Evolutionary conservation across 2,113 vertebrate genomes (phyloP).

Genomic region (Pongo pygmaeus): DNA sequence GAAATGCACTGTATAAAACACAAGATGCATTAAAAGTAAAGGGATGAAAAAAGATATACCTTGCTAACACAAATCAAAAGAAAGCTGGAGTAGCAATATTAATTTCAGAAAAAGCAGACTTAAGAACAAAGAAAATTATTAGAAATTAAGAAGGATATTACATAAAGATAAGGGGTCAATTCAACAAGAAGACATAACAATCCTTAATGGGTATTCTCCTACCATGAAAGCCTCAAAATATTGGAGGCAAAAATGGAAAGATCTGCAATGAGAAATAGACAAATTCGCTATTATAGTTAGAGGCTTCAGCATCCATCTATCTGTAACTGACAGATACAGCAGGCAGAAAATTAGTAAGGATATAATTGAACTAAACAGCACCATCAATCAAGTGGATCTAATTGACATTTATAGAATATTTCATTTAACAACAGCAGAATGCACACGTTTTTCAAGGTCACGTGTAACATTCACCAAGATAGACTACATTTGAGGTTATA

Average conservation of each 20-base stretch:
- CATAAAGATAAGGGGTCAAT: neutral
- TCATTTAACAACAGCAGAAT: neutral
- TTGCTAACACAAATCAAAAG: neutral
- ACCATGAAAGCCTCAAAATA: neutral
- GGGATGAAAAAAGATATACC: neutral
- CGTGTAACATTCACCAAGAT: neutral
- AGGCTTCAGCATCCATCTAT: neutral
- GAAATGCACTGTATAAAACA: neutral
- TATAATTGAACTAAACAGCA: neutral
- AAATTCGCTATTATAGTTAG: neutral
- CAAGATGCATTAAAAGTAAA: neutral
- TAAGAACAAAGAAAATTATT: neutral
- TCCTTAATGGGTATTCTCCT: neutral
- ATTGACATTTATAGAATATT: slow-evolving; percentile 2
- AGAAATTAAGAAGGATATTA: neutral
- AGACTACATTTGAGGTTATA: neutral
- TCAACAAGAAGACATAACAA: neutral
- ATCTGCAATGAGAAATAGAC: neutral
- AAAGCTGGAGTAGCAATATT: neutral
- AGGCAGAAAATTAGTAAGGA: slow-evolving; percentile 7
- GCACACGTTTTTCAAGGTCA: neutral
- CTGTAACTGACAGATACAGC: neutral
- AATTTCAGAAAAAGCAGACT: neutral
- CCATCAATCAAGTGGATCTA: neutral
- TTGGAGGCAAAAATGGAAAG: neutral